Evolutionary conservation across 2,113 vertebrate species (phyloP).

Genomic region (Sander vitreus): DNA sequence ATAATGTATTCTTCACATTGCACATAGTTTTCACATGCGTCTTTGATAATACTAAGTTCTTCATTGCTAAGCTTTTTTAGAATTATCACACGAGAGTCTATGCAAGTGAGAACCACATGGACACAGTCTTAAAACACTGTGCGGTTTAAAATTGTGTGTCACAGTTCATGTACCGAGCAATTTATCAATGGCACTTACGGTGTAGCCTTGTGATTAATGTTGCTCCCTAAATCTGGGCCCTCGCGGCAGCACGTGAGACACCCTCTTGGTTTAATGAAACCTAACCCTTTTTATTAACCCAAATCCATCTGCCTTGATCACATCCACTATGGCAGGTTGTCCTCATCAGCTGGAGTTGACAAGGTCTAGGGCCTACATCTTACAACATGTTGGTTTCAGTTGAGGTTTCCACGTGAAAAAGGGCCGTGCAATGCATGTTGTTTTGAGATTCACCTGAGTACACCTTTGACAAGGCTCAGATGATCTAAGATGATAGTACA

Average conservation of each 20-base stretch:
- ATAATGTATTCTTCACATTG: neutral
- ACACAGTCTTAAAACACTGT: neutral
- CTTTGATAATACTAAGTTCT: neutral
- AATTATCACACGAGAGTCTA: neutral
- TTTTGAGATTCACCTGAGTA: neutral
- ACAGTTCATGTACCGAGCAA: slow-evolving; percentile 17
- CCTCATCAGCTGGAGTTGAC: slow-evolving; percentile 2
- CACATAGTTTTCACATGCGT: neutral
- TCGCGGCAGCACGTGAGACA: slow-evolving; percentile 34
- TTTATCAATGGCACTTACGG: slow-evolving; percentile 42
- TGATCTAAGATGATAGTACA: neutral
- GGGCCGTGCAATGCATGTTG: neutral
- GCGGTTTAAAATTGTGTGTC: slow-evolving; percentile 21
- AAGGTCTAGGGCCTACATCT: neutral
- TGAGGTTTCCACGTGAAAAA: neutral
- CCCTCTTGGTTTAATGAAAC: slow-evolving; percentile 54
- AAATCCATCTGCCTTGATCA: slow-evolving; percentile 57
- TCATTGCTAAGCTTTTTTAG: neutral
- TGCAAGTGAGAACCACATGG: neutral
- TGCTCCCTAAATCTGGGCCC: slow-evolving; percentile 33
- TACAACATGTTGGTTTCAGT: neutral
- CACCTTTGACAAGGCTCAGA: neutral
- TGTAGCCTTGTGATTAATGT: slow-evolving; percentile 54
- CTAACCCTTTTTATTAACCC: slow-evolving; percentile 65
- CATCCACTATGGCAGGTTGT: slow-evolving; percentile 22